Conservation (phyloP, 2,797 vertebrate genomes). For the Balearica regulorum region DNA sequence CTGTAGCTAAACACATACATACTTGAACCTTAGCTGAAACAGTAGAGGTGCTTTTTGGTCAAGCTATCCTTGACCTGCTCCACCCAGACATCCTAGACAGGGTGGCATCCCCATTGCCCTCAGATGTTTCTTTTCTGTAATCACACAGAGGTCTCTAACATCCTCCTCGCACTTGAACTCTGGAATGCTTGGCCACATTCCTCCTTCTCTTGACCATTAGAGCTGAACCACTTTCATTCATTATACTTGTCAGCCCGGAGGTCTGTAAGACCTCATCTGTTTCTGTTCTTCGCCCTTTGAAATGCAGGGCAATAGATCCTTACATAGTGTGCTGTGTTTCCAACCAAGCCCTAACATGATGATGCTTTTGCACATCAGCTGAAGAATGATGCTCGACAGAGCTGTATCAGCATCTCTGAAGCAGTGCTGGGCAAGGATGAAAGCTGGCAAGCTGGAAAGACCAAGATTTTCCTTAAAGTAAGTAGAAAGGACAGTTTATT, state of each 20-base stretch:
- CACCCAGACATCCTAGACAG: not conserved
- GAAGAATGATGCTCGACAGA: slow-evolving; percentile 77
- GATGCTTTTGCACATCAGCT: slow-evolving; percentile 52
- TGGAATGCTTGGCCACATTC: not conserved
- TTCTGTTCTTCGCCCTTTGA: not conserved
- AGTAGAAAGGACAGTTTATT: slow-evolving; percentile 8
- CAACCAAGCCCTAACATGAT: not conserved
- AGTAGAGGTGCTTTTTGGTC: not conserved
- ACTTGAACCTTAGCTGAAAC: not conserved
- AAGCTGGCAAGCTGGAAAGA: slow-evolving; percentile 93
- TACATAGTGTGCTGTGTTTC: not conserved
- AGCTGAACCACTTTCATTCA: not conserved
- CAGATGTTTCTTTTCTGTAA: not conserved
- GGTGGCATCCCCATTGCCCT: not conserved
- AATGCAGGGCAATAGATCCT: not conserved
- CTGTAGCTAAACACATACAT: not conserved
- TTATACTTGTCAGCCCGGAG: not conserved
- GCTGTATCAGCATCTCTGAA: slow-evolving; percentile 82
- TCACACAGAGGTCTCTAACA: not conserved
- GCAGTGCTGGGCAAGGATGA: slow-evolving; percentile 73
- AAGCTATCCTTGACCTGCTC: not conserved
- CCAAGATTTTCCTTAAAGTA: slow-evolving; percentile 97
- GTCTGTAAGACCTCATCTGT: not conserved
- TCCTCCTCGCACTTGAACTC: not conserved
- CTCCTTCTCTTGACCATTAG: not conserved